These are phyloP conservation scores for Hirtodrosophila histrioides DNA, from an alignment of 2,888 invertebrate genomes.

Conservation along the genomic window DNA sequence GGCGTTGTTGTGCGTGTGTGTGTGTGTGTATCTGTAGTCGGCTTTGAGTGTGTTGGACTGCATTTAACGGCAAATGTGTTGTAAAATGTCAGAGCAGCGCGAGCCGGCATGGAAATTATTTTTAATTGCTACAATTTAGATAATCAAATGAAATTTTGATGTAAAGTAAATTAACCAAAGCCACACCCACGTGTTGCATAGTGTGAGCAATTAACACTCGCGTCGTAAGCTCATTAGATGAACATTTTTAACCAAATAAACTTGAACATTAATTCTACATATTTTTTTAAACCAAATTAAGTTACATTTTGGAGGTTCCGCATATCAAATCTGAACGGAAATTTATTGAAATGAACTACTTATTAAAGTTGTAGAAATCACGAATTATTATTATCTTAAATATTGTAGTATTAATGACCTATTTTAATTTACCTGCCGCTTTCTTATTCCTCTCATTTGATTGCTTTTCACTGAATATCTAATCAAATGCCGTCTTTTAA, in stretches of 20 bases:
- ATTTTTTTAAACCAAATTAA: neutral
- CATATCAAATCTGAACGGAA: too few relatives aligned
- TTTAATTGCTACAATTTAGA: conserved; percentile 78
- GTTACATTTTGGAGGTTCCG: too few relatives aligned
- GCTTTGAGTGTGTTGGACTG: conserved; percentile 13
- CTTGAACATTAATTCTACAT: neutral
- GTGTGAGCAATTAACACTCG: conserved; percentile 39
- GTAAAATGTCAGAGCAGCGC: conserved; percentile 37
- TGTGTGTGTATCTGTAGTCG: conserved; percentile 1
- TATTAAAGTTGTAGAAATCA: too few relatives aligned
- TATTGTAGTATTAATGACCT: too few relatives aligned
- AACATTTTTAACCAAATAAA: conserved; percentile 2
- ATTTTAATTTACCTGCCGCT: neutral
- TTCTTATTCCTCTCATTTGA: neutral
- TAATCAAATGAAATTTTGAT: conserved; percentile 73
- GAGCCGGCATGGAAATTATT: conserved; percentile 66
- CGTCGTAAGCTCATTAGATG: conserved; percentile 10
- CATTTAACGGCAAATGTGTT: conserved; percentile 65
- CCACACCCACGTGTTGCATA: conserved; percentile 29
- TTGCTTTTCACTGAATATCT: neutral
- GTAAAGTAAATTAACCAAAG: conserved; percentile 60
- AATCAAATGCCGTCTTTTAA: conserved; percentile 10
- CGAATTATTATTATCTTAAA: too few relatives aligned
- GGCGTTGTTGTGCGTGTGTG: conserved; percentile 4
- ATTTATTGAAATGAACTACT: too few relatives aligned